These are phyloP conservation scores for Lates japonicus DNA, from an alignment of 2,797 vertebrate species.

Conservation along the genomic window DNA sequence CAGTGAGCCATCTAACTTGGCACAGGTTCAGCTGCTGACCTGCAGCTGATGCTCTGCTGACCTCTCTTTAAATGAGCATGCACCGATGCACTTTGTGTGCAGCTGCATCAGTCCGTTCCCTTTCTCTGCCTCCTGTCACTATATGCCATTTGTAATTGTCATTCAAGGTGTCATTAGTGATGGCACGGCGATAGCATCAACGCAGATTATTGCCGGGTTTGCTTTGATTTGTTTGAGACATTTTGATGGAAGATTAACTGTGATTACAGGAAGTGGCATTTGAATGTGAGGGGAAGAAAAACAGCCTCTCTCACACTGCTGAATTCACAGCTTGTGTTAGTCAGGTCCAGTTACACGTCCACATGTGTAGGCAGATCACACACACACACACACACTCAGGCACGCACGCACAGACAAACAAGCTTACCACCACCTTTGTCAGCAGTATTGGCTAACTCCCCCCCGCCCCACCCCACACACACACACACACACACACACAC, in stretches of 20 bases:
- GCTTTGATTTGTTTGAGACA: conserved; percentile 55
- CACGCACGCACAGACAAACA: conserved; percentile 56
- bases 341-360: conserved; percentile 36
- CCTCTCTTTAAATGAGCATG: conserved; percentile 22
- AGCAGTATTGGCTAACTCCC: conserved; percentile 78
- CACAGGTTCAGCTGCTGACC: conserved; percentile 24
- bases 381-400: conserved; percentile 20
- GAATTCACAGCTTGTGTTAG: conserved; percentile 46
- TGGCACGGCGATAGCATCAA: background rate
- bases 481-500: too few species aligned
- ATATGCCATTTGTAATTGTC: conserved; percentile 35
- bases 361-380: conserved; percentile 41
- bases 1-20: background rate
- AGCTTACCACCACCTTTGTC: conserved; percentile 72
- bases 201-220: conserved; percentile 37
- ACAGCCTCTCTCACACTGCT: conserved; percentile 29
- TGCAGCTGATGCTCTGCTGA: conserved; percentile 27
- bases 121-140: conserved; percentile 7
- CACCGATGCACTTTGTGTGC: conserved; percentile 10
- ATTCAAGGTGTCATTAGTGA: conserved; percentile 32
- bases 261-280: conserved; percentile 59
- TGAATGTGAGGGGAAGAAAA: conserved; percentile 39
- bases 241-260: conserved; percentile 50
- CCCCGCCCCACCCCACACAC: background rate
- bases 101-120: conserved; percentile 21